phyloP scores from a whole-genome alignment of 2,113 vertebrate species.

The Hystrix brachyura region DNA sequence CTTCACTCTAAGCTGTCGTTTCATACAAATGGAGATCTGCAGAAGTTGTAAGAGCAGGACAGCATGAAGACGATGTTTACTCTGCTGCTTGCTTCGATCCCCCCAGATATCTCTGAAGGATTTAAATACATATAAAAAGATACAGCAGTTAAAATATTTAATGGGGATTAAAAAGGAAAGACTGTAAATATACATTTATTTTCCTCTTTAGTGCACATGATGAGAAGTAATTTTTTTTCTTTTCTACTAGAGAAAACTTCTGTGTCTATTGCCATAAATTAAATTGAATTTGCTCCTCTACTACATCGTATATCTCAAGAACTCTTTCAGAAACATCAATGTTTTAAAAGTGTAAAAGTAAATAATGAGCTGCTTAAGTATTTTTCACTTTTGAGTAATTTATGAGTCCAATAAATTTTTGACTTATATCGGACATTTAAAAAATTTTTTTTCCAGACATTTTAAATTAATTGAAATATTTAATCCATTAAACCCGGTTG shows the following conservation, averaged over 20 bases:
- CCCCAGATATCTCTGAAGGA: neutral
- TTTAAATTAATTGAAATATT: constrained; percentile 29
- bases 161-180: neutral
- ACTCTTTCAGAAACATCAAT: neutral
- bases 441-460: too few species aligned
- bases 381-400: constrained; percentile 16
- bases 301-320: neutral
- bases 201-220: neutral
- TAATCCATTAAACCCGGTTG: too few species aligned
- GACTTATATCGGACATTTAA: neutral
- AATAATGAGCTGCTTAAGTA: neutral
- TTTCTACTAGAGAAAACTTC: neutral
- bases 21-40: neutral
- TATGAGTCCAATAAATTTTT: neutral
- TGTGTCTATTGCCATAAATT: neutral
- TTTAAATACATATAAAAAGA: neutral
- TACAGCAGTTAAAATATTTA: neutral
- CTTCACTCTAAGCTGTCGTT: neutral
- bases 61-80: neutral
- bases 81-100: neutral
- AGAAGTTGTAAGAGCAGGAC: neutral
- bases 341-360: neutral
- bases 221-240: neutral
- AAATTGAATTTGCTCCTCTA: neutral
- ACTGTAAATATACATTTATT: neutral